Evolutionary conservation across 2,888 invertebrate genomes (phyloP).

Genomic region (Lasiommata megera): DNA sequence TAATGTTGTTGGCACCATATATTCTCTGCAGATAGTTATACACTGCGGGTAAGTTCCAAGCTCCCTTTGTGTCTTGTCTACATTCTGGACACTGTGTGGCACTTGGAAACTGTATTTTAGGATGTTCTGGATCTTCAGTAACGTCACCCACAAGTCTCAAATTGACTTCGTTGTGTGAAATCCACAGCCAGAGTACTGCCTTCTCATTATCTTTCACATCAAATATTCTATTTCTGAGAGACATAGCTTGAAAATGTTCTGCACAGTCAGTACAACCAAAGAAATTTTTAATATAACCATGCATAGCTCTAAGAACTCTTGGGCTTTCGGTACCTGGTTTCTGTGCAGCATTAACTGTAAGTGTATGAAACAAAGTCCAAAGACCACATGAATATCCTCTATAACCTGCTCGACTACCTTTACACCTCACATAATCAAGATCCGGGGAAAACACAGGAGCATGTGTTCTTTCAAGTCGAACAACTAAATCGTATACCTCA

Average conservation of each 20-base stretch:
- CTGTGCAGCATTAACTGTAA: constrained; percentile 89
- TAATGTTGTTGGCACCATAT: constrained; percentile 62
- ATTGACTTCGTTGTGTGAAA: constrained; percentile 96
- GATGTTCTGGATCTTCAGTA: constrained; percentile 94
- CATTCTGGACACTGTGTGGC: constrained; percentile 85
- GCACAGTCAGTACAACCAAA: constrained; percentile 97
- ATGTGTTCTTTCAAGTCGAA: constrained; percentile 73
- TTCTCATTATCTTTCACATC: constrained; percentile 87
- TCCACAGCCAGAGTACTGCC: constrained; percentile 95
- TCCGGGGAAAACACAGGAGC: constrained; percentile 79
- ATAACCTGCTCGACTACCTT: constrained; percentile 86
- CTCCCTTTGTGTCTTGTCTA: constrained; percentile 72
- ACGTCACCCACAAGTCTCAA: constrained; percentile 90
- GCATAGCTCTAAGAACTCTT: constrained; percentile 90
- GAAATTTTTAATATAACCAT: constrained; percentile 94
- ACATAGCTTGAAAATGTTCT: constrained; percentile 94
- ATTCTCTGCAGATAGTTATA: constrained; percentile 81
- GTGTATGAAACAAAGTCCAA: constrained; percentile 96
- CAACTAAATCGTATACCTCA: constrained; percentile 81
- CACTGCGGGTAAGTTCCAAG: constrained; percentile 84
- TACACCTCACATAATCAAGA: constrained; percentile 88
- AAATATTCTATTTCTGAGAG: constrained; percentile 84
- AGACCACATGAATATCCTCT: constrained; percentile 97
- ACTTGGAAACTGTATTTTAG: constrained; percentile 94
- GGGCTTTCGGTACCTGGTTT: constrained; percentile 79